Percentiles rank a stretch among this genome's conserved stretches.
Evolutionary conservation across 1,140 invertebrate genomes (phyloP).

Genomic region (Drosophila guanche): DNA sequence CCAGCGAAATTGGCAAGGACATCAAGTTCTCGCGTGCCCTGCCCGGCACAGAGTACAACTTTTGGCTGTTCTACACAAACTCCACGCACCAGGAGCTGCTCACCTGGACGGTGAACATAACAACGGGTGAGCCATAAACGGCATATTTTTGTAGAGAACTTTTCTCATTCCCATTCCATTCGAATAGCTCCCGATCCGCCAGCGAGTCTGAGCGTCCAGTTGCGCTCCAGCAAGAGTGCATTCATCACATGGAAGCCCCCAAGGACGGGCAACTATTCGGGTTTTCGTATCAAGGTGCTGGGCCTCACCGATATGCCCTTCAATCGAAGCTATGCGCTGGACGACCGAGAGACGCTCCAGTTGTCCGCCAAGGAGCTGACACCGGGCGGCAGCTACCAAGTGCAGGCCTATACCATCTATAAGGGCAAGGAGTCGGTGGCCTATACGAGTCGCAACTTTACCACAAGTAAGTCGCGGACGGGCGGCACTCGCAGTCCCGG

Average conservation of each 20-base stretch:
- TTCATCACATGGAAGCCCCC: slow-evolving; percentile 93
- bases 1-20: slow-evolving; percentile 90
- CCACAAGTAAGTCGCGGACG: slow-evolving; percentile 90
- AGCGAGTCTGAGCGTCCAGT: slow-evolving; percentile 91
- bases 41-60: slow-evolving; percentile 95
- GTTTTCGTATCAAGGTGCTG: slow-evolving; percentile 90
- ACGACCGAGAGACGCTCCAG: slow-evolving; percentile 87
- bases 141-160: background rate
- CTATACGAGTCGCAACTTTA: slow-evolving; percentile 95
- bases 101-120: slow-evolving; percentile 95
- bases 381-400: slow-evolving; percentile 92
- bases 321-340: slow-evolving; percentile 87
- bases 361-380: slow-evolving; percentile 92
- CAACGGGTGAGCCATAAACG: slow-evolving; percentile 87
- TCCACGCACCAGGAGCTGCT: slow-evolving; percentile 91
- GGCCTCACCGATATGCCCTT: slow-evolving; percentile 86
- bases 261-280: slow-evolving; percentile 89
- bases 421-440: slow-evolving; percentile 95
- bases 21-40: slow-evolving; percentile 92
- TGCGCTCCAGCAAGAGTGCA: slow-evolving; percentile 91
- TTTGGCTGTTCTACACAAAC: slow-evolving; percentile 95
- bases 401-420: slow-evolving; percentile 94
- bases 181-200: slow-evolving; percentile 92
- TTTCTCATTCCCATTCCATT: background rate
- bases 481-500: slow-evolving; percentile 51